phyloP scores from a whole-genome alignment of 2,797 vertebrate species.

The Mormyrus hasselquistii region DNA sequence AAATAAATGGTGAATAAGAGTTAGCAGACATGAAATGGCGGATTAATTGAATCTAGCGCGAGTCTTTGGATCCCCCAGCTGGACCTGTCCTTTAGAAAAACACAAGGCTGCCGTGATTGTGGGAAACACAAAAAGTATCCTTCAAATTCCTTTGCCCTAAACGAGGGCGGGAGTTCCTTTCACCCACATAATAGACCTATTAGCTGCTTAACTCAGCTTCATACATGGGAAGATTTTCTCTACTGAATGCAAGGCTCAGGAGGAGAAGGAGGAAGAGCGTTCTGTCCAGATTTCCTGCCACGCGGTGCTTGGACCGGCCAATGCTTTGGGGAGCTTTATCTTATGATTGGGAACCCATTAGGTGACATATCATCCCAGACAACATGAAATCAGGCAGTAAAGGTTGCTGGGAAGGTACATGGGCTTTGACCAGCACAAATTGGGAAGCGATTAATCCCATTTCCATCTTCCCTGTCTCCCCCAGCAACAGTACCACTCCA shows the following conservation, averaged over 20 bases:
- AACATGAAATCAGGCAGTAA: not conserved
- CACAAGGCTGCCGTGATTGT: conserved; percentile 86
- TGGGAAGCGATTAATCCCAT: not conserved
- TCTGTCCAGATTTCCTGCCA: not conserved
- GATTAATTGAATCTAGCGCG: conserved; percentile 95
- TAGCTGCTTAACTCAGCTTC: conserved; percentile 91
- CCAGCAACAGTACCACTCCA: conserved; percentile 97
- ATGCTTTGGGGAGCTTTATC: not conserved
- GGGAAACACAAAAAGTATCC: conserved; percentile 90
- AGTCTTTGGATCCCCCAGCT: conserved; percentile 80
- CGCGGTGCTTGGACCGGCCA: not conserved
- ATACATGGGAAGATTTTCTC: conserved; percentile 76
- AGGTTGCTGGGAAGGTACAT: not conserved
- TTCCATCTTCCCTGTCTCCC: not conserved
- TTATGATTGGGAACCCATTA: not conserved
- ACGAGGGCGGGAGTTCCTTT: conserved; percentile 82
- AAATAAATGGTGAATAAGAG: conserved; percentile 79
- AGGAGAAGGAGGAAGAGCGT: not conserved
- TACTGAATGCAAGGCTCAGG: conserved; percentile 43
- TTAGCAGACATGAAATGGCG: conserved; percentile 85
- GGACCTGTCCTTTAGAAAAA: conserved; percentile 82
- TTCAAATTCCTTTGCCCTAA: conserved; percentile 93
- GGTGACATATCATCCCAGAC: not conserved
- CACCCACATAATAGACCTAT: conserved; percentile 83
- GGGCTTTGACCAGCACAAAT: not conserved